Evolutionary conservation across 2,797 vertebrate genomes (phyloP).

Genomic region (Poliocrania exsul): DNA sequence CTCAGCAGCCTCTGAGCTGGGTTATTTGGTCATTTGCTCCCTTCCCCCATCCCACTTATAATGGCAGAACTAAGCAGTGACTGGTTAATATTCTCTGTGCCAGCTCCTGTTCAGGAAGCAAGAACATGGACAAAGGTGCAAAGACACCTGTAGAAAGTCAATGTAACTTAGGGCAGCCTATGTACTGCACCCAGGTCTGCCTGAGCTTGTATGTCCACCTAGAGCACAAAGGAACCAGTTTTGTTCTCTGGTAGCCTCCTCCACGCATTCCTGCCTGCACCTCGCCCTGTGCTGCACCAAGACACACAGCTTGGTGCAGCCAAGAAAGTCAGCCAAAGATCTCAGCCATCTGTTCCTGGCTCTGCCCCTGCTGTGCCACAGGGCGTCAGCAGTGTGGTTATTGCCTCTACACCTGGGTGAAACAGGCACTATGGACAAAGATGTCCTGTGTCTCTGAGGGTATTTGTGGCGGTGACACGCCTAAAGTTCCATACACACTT

Average conservation of each 20-base stretch:
- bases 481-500: neutral
- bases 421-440: neutral
- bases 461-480: neutral
- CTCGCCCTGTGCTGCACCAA: neutral
- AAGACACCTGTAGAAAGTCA: neutral
- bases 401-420: neutral
- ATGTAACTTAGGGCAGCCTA: neutral
- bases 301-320: rapidly evolving
- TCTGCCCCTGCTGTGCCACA: neutral
- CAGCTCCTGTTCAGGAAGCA: neutral
- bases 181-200: neutral
- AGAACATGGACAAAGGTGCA: neutral
- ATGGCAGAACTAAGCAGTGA: neutral
- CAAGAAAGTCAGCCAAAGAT: neutral
- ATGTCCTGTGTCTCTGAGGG: neutral
- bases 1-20: neutral
- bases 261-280: slow-evolving; percentile 17
- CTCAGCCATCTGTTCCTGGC: rapidly evolving
- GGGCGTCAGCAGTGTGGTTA: neutral
- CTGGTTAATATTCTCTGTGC: neutral
- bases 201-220: neutral
- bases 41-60: neutral
- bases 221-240: slow-evolving; percentile 12
- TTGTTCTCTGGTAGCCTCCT: neutral
- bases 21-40: neutral